phyloP scores from a whole-genome alignment of 2,888 invertebrate species.

The Drosophila mettleri region DNA sequence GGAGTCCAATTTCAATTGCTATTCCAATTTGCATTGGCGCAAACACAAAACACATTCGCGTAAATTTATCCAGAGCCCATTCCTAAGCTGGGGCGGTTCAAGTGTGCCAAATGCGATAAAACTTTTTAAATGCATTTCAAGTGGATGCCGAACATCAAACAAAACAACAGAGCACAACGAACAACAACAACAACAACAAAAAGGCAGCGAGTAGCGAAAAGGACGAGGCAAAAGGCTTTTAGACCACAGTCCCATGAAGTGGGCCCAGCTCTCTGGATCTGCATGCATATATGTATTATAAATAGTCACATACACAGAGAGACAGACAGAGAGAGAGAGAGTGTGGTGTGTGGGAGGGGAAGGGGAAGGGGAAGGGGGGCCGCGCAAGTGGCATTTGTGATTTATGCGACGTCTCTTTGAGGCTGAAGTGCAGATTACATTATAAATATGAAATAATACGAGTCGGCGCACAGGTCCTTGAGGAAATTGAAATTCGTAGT shows the following conservation, averaged over 20 bases:
- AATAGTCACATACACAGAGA: conserved; percentile 42
- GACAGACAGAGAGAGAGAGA: background rate
- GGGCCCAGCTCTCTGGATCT: conserved; percentile 41
- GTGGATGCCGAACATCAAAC: conserved; percentile 75
- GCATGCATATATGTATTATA: conserved; percentile 50
- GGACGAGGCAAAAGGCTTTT: conserved; percentile 68
- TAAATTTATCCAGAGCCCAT: background rate
- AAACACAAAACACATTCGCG: conserved; percentile 19
- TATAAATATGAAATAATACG: conserved; percentile 79
- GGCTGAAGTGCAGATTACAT: conserved; percentile 77
- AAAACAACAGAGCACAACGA: conserved; percentile 32
- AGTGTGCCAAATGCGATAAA: conserved; percentile 40
- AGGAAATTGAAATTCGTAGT: conserved; percentile 71
- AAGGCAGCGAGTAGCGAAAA: conserved; percentile 45
- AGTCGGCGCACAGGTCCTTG: conserved; percentile 64
- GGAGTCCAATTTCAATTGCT: conserved; percentile 1
- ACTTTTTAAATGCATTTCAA: conserved; percentile 72
- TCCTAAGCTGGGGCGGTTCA: conserved; percentile 7
- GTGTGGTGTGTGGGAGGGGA: background rate
- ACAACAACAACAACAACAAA: conserved; percentile 2
- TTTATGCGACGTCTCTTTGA: conserved; percentile 76
- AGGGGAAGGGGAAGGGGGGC: background rate
- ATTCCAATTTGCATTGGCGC: conserved; percentile 44
- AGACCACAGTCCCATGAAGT: conserved; percentile 68
- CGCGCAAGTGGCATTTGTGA: conserved; percentile 67